These are phyloP conservation scores for Cynoglossus semilaevis DNA, from an alignment of 2,113 vertebrate species.

Conservation along the genomic window DNA sequence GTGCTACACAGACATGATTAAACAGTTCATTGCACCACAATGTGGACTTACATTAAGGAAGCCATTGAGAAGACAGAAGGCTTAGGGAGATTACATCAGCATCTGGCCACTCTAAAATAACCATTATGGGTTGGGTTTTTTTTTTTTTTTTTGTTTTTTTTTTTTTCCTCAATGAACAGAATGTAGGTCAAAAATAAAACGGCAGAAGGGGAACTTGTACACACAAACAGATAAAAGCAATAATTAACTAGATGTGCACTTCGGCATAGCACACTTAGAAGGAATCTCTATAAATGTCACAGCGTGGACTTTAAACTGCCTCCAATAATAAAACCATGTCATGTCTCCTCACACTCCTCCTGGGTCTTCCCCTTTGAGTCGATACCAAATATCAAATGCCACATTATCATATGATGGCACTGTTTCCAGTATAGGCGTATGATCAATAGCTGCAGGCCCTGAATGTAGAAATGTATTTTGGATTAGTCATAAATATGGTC, in stretches of 20 bases:
- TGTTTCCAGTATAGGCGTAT: background rate
- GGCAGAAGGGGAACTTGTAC: background rate
- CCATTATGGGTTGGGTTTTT: background rate
- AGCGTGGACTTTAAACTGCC: background rate
- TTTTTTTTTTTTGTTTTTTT: background rate
- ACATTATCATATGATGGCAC: background rate
- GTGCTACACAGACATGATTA: slow-evolving; percentile 20
- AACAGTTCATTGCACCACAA: slow-evolving; percentile 5
- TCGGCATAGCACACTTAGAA: background rate
- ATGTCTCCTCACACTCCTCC: no score
- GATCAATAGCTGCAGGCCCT: background rate
- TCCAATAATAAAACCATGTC: no score
- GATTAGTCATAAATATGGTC: no score
- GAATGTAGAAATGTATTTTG: no score
- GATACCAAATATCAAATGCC: background rate
- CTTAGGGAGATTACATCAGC: slow-evolving; percentile 31
- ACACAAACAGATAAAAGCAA: background rate
- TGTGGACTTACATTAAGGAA: slow-evolving; percentile 20
- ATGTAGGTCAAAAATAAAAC: background rate
- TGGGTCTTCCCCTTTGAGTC: no score
- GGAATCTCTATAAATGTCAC: background rate
- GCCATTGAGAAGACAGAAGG: slow-evolving; percentile 33
- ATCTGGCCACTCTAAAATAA: background rate
- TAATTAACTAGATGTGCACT: background rate
- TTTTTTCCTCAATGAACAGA: background rate